Conservation (phyloP, 1,140 invertebrate genomes). For the Eumeta japonica region DNA sequence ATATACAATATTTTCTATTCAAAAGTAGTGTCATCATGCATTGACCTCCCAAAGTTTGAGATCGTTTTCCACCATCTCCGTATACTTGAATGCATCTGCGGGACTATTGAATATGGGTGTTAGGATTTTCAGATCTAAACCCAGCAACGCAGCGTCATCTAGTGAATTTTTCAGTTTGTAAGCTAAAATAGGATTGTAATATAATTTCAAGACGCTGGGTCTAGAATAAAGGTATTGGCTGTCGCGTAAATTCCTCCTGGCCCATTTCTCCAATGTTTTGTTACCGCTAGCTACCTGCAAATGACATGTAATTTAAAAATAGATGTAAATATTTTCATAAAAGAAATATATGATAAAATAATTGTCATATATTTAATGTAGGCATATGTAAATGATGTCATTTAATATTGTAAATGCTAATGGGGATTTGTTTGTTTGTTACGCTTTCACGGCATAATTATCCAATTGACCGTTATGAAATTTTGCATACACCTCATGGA, state of each 20-base stretch:
- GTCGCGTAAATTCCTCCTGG: slow-evolving; percentile 66
- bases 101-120: slow-evolving; percentile 70
- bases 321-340: not conserved
- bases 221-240: slow-evolving; percentile 78
- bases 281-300: slow-evolving; percentile 73
- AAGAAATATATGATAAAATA: too few relatives aligned
- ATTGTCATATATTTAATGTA: too few relatives aligned
- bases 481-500: too few relatives aligned
- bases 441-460: too few relatives aligned
- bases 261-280: slow-evolving; percentile 73
- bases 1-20: too few relatives aligned
- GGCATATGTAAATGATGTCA: too few relatives aligned
- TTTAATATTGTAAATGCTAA: too few relatives aligned
- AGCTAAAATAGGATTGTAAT: slow-evolving; percentile 70
- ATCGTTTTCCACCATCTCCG: slow-evolving; percentile 83
- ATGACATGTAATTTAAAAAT: slow-evolving; percentile 1
- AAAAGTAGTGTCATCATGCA: slow-evolving; percentile 46
- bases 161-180: slow-evolving; percentile 69
- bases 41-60: slow-evolving; percentile 84
- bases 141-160: slow-evolving; percentile 74
- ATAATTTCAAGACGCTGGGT: slow-evolving; percentile 73
- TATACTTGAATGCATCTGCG: slow-evolving; percentile 69
- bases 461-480: too few relatives aligned
- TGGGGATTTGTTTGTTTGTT: too few relatives aligned
- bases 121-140: slow-evolving; percentile 71